Conservation (phyloP, 30 jellyfish, hydroid and myxozoan genomes). For the Nemopilema nomurai region DNA sequence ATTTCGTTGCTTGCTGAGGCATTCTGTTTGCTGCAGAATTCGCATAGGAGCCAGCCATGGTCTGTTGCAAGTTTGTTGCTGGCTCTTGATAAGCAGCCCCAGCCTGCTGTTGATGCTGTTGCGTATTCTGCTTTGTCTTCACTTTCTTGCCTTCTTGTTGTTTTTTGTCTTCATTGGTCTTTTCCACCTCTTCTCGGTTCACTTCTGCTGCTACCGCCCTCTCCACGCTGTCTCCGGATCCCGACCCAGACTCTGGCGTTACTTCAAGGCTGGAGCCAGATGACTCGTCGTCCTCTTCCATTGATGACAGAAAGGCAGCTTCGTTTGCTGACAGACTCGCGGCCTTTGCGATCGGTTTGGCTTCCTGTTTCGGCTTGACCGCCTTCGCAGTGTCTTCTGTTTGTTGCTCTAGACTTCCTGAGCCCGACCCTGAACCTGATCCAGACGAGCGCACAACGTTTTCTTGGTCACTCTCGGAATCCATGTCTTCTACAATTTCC, state of each 20-base stretch:
- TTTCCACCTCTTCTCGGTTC: constrained; percentile 9
- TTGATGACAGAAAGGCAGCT: constrained; percentile 72
- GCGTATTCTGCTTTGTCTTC: background rate
- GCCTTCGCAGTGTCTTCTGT: constrained; percentile 1
- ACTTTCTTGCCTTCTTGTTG: constrained; percentile 1
- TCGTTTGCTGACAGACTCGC: constrained; percentile 69
- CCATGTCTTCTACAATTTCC: constrained; percentile 69
- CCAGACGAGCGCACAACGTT: constrained; percentile 61
- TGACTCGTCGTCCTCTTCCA: constrained; percentile 56
- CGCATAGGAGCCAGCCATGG: background rate
- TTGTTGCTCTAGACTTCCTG: constrained; percentile 33
- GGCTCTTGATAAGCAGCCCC: background rate
- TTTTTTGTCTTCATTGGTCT: background rate
- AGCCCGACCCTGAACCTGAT: constrained; percentile 84
- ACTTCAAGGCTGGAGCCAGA: constrained; percentile 60
- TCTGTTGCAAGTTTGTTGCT: background rate
- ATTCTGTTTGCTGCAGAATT: background rate
- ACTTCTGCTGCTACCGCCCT: constrained; percentile 51
- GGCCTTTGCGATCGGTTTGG: constrained; percentile 4
- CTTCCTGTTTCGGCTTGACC: constrained; percentile 3
- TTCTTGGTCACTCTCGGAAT: constrained; percentile 65
- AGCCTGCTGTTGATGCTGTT: constrained; percentile 1
- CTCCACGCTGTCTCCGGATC: constrained; percentile 52
- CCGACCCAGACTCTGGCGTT: constrained; percentile 75
- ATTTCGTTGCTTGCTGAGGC: background rate